Base-by-base conservation (phyloP, 2,888 invertebrate genomes). In the Lordiphosa fenestrarum region DNA sequence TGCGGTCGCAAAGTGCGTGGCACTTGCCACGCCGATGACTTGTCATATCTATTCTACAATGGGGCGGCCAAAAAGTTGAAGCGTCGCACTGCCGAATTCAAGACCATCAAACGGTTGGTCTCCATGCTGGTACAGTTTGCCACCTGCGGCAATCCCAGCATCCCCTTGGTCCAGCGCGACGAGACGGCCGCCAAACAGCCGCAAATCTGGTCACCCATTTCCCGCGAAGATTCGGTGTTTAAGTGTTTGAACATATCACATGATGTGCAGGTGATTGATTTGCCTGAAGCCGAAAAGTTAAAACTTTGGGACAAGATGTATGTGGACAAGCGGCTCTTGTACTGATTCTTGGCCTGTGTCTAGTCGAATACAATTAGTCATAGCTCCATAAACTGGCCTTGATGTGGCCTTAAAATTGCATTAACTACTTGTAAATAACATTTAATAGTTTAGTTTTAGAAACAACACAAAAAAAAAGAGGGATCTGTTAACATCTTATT, bases 21-120 rank as follows among this genome's bases (percentile, higher is more conserved):
- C 55, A 87, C 88, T 50, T 89, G 89, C 55, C 90, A 90, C 62
- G 90, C 81, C 2, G 90, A 90, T 73, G 90, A 90, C 72, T 73
- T 90, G 30, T 87, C 88, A 25, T 90, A 90, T 60, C 64, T 90
- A 36, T 90, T 90, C 52, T 88, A 88, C 59, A 89, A 88, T 75
- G 87, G 82, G 33, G 85, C 85, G 15, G 86, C 88, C 39, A 86
- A 87, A 51, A 87, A 86, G 53, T 74, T 88, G 4, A 84, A 86
- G 55, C 74, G 70, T 6, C 84, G 84, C 40, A 85, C 86, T 15
- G 81, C 85, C 42, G 89, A 90, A 61, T 89, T 86, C 47, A 84
- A 83, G 71, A 89, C 87, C 40, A 89, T 90, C 55, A 83, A 86
- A 6, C 84, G 87, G 3, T 73, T 90, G 78, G 78, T 89, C 7